Percentiles rank a stretch among this genome's conserved stretches.
These are phyloP conservation scores for Patella ulyssiponensis DNA, from an alignment of 2,888 invertebrate genomes.

Conservation along the genomic window DNA sequence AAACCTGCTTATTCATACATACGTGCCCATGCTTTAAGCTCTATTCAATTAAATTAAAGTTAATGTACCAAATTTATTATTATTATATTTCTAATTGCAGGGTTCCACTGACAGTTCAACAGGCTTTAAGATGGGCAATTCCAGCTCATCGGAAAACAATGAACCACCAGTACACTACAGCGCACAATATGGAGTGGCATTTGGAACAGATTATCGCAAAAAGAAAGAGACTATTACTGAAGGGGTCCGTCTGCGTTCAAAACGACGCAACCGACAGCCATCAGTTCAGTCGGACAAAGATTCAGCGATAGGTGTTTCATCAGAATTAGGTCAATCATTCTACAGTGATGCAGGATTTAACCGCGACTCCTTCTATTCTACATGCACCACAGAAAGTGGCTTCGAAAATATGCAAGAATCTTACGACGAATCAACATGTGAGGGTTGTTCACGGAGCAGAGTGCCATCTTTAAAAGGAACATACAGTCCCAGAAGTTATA, in stretches of 20 bases:
- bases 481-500: not conserved
- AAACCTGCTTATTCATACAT: no score
- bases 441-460: not conserved
- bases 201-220: conserved; percentile 31
- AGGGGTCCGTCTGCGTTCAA: conserved; percentile 23
- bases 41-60: no score
- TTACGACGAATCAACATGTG: conserved; percentile 28
- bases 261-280: not conserved
- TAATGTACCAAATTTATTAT: no score
- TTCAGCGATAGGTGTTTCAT: conserved; percentile 33
- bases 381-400: conserved; percentile 42
- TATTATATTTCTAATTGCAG: conserved; percentile 25
- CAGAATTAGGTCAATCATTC: conserved; percentile 33
- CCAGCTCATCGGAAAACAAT: conserved; percentile 28
- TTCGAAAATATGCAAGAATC: conserved; percentile 39
- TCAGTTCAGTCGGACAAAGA: conserved; percentile 39
- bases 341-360: conserved; percentile 33
- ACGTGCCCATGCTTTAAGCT: no score
- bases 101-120: conserved; percentile 43
- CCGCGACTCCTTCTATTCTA: conserved; percentile 44
- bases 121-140: conserved; percentile 42
- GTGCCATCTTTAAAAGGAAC: not conserved
- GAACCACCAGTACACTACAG: conserved; percentile 38
- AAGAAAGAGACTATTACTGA: conserved; percentile 10
- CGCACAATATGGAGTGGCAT: conserved; percentile 39